Base-by-base conservation (phyloP, 1,140 invertebrate genomes). In the Theocolax elegans region DNA sequence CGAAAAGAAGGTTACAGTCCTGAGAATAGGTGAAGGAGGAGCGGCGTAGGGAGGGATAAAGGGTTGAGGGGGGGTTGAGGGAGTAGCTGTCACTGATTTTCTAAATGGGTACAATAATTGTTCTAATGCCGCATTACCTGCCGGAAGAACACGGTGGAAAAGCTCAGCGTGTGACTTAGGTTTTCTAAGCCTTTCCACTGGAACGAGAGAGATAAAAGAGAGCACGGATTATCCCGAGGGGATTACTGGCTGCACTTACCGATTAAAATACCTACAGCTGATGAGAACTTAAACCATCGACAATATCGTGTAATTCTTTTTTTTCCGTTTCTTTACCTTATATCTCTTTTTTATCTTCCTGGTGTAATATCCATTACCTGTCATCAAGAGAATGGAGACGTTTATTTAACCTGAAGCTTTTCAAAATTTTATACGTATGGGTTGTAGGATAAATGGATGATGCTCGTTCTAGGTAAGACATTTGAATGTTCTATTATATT, bases 251-350 rank as follows among this genome's bases (percentile, higher is more conserved):
- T 40, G 54, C 54, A 12, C 54, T 21, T 10, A 35, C 54, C 54
- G 54, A 58, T 58, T 58, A 58, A 58, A 58, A 58, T 58, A 58
- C 10, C 17, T 40, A 13, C 19, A 13, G 7, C 54, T 40, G 54
- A 58, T 58, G 54, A 23, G 35, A 58, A 58, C 10, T 25, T 25
- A 29, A 19, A 23, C 29, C 53, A 35, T 21, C 27, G n/a, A 6
- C 46, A 13, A 31, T 53, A 53, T 53, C 27, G 4, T 12, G 27
- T 53, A n/a, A n/a, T 53, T 15, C 29, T 53, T 53, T 29, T 31
- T 17, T 31, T 29, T 44, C 13, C 13, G 15, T 44, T 15, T 44
- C 15, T 15, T 35, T 35, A n/a, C n/a, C n/a, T n/a, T n/a, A n/a
- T n/a, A n/a, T n/a, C n/a, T n/a, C n/a, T n/a, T n/a, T n/a, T n/a